These are phyloP conservation scores for Drosophila sucinea DNA, from an alignment of 1,140 invertebrate species.

Conservation along the genomic window DNA sequence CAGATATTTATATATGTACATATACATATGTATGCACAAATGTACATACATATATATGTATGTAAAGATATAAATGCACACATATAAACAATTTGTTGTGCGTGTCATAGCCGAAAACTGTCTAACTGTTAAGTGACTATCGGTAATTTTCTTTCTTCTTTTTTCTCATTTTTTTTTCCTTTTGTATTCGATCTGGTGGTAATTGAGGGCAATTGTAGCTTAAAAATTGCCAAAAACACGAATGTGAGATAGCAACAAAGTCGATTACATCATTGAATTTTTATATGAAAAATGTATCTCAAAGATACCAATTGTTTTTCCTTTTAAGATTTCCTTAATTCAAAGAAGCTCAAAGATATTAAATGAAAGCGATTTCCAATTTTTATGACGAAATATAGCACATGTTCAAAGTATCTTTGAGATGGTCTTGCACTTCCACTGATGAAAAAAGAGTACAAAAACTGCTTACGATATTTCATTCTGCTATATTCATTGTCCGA, in stretches of 20 bases:
- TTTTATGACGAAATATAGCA: too few species aligned
- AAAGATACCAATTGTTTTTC: too few species aligned
- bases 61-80: not conserved
- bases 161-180: not conserved
- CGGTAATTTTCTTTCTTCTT: not conserved
- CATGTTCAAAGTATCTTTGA: too few species aligned
- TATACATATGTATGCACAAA: not conserved
- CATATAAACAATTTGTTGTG: constrained; percentile 4
- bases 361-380: too few species aligned
- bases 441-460: too few species aligned
- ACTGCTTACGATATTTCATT: too few species aligned
- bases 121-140: constrained; percentile 7
- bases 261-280: constrained; percentile 62
- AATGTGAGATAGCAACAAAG: not conserved
- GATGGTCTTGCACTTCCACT: too few species aligned
- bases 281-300: not conserved
- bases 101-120: constrained; percentile 8
- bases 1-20: not conserved
- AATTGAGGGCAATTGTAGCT: constrained; percentile 15
- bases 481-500: too few species aligned
- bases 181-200: not conserved
- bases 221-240: constrained; percentile 34
- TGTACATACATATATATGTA: not conserved
- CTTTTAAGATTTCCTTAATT: too few species aligned
- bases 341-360: too few species aligned